These are phyloP conservation scores for Saxidomus purpurata DNA, from an alignment of 1,140 invertebrate species.

Conservation along the genomic window DNA sequence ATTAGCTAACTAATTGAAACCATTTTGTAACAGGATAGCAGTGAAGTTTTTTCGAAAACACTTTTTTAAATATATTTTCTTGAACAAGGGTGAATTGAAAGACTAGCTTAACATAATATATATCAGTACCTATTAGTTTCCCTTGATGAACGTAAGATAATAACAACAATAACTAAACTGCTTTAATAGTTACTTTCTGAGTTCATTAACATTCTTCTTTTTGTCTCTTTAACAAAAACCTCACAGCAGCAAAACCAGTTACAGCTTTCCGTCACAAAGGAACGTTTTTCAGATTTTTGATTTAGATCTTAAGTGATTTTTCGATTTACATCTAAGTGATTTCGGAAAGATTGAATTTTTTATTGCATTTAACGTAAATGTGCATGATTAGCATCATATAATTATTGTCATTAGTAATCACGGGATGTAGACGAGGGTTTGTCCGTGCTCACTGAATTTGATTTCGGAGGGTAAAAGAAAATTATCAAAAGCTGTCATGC, in stretches of 20 bases:
- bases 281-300: not conserved
- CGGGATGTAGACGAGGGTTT: not conserved
- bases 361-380: constrained; percentile 17
- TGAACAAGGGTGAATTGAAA: not conserved
- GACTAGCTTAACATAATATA: constrained; percentile 15
- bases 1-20: constrained; percentile 26
- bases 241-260: not conserved
- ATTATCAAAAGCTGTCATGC: too few relatives aligned
- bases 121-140: constrained; percentile 1
- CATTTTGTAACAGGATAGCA: constrained; percentile 19
- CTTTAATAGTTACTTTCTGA: constrained; percentile 28
- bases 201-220: constrained; percentile 12
- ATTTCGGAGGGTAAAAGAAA: not conserved
- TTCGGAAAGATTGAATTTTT: constrained; percentile 21
- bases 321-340: constrained; percentile 18
- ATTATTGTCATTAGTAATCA: not conserved
- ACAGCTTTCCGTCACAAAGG: not conserved
- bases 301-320: constrained; percentile 9
- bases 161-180: not conserved
- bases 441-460: not conserved
- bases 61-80: not conserved
- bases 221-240: not conserved
- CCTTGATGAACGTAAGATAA: not conserved
- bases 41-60: not conserved
- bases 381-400: not conserved